These are phyloP conservation scores for Bolinopsis microptera DNA, from an alignment of 37 sponge, comb jelly and placozoan species.

Conservation along the genomic window DNA sequence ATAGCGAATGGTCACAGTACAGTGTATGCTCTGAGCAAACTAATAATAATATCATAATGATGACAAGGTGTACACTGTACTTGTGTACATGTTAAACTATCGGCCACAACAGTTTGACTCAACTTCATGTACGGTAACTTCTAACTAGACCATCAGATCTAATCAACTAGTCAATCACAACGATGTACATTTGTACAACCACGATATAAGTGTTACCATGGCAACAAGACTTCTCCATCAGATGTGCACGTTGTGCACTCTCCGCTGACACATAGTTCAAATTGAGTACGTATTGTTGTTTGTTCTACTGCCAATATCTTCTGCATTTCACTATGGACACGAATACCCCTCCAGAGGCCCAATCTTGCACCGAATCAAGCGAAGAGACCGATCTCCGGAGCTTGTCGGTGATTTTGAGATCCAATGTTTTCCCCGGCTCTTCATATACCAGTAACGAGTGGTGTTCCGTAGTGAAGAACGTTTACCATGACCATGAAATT, in stretches of 20 bases:
- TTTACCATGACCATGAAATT: constrained; percentile 7
- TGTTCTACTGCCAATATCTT: not conserved
- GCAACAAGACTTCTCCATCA: not conserved
- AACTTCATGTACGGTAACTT: not conserved
- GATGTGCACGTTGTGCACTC: not conserved
- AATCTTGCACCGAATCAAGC: not conserved
- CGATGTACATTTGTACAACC: no score
- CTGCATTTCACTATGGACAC: not conserved
- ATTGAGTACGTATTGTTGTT: not conserved
- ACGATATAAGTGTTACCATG: not conserved
- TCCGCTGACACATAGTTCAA: not conserved
- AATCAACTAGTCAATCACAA: not conserved
- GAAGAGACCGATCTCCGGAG: not conserved
- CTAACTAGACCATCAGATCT: not conserved
- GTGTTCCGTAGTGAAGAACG: not conserved
- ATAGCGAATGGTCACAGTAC: no score
- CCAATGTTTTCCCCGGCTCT: constrained; percentile 34
- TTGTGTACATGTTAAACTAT: no score
- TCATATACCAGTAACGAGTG: not conserved
- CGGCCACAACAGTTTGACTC: not conserved
- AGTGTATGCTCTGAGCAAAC: no score
- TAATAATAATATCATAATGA: no score
- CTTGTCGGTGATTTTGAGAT: constrained; percentile 14
- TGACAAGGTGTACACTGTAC: no score
- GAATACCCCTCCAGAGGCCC: not conserved